These are phyloP conservation scores for Trididemnum miniatum DNA, from an alignment of 23 tunicate species.

Conservation along the genomic window DNA sequence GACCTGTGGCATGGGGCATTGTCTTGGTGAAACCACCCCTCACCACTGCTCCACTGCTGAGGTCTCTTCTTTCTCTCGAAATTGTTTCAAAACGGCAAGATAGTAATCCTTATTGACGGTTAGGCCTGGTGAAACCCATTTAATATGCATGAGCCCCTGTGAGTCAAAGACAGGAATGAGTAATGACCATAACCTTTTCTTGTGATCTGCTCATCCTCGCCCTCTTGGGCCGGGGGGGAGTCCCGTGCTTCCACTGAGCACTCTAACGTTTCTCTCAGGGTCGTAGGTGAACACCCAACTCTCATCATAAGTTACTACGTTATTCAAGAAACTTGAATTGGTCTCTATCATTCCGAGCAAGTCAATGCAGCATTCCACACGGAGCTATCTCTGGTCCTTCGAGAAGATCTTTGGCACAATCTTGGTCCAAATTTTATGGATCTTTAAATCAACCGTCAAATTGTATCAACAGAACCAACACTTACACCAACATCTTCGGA, in stretches of 20 bases:
- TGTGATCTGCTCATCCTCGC: slow-evolving; percentile 22
- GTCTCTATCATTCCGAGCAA: slow-evolving; percentile 11
- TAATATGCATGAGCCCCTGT: slow-evolving; percentile 21
- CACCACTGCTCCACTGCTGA: slow-evolving; percentile 24
- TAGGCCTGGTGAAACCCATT: slow-evolving; percentile 19
- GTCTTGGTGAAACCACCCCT: slow-evolving; percentile 22
- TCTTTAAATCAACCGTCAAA: slow-evolving; percentile 13
- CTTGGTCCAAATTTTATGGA: slow-evolving; percentile 13
- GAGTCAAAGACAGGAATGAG: slow-evolving; percentile 18
- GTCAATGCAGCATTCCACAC: too few species aligned
- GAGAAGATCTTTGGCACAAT: slow-evolving; percentile 1
- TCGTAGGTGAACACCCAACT: slow-evolving; percentile 34
- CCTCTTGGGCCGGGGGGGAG: slow-evolving; percentile 12
- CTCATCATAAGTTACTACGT: slow-evolving; percentile 14
- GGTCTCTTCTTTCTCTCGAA: slow-evolving; percentile 16
- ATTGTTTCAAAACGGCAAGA: slow-evolving; percentile 20
- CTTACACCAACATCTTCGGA: slow-evolving; percentile 20
- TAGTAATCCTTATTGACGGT: slow-evolving; percentile 21
- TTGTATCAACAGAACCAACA: slow-evolving; percentile 18
- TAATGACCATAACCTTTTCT: slow-evolving; percentile 26
- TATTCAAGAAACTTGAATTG: slow-evolving; percentile 21
- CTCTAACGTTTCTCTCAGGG: slow-evolving; percentile 23
- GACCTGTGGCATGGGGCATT: slow-evolving; percentile 28
- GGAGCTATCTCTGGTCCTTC: too few species aligned
- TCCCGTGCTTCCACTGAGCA: slow-evolving; percentile 33